Evolutionary conservation across 2,797 vertebrate genomes (phyloP).

Genomic region (Myiotriccus ornatus): DNA sequence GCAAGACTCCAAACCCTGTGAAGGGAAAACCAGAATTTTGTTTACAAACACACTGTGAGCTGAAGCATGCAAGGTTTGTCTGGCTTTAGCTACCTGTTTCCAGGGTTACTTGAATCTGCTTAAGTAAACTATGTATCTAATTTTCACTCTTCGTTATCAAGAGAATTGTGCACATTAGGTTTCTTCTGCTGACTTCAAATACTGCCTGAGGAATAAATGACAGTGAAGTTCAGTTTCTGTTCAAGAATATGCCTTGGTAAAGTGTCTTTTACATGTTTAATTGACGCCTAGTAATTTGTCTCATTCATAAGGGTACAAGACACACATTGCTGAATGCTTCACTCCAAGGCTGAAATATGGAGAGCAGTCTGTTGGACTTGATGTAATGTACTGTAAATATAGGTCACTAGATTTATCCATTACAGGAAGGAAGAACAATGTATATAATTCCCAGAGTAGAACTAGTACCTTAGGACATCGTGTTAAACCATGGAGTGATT

Average conservation of each 20-base stretch:
- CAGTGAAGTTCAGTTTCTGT: neutral
- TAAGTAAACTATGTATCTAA: neutral
- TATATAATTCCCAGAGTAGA: neutral
- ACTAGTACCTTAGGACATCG: neutral
- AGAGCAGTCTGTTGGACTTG: neutral
- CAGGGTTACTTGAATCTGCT: slow-evolving; percentile 25
- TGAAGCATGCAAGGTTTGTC: neutral
- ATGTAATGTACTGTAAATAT: neutral
- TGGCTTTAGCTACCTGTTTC: slow-evolving; percentile 29
- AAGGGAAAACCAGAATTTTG: neutral
- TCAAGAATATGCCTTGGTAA: neutral
- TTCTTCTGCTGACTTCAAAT: slow-evolving; percentile 3
- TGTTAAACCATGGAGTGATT: neutral
- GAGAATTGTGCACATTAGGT: neutral
- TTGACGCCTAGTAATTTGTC: neutral
- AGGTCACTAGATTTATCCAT: neutral
- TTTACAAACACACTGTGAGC: neutral
- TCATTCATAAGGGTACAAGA: neutral
- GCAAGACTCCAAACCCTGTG: neutral
- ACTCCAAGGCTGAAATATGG: neutral
- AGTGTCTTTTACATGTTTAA: neutral
- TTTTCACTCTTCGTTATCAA: neutral
- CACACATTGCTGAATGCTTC: neutral
- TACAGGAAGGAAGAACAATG: neutral
- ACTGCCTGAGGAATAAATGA: neutral